phyloP scores from a whole-genome alignment of 1,140 invertebrate genomes.

The Zaprionus africanus region DNA sequence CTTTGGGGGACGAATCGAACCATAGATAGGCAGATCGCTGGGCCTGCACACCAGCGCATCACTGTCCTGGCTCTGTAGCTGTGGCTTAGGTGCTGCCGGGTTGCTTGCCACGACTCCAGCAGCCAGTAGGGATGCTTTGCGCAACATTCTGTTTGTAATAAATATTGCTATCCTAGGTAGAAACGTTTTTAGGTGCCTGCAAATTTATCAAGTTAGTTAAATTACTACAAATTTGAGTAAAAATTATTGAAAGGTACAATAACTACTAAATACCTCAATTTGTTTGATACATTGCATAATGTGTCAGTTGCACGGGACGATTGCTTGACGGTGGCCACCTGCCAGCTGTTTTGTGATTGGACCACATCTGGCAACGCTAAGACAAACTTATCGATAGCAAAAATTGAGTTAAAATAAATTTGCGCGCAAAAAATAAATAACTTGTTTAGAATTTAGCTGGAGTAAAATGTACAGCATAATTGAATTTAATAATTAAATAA shows the following conservation, averaged over 20 bases:
- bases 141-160: slow-evolving; percentile 59
- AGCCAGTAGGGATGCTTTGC: slow-evolving; percentile 60
- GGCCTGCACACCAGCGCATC: slow-evolving; percentile 64
- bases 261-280: slow-evolving; percentile 45
- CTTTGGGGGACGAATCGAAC: slow-evolving; percentile 50
- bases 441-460: background rate
- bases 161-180: slow-evolving; percentile 13
- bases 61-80: background rate
- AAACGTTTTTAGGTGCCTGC: slow-evolving; percentile 15
- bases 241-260: slow-evolving; percentile 18
- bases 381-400: background rate
- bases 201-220: slow-evolving; percentile 13
- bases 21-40: slow-evolving; percentile 75
- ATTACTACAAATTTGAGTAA: slow-evolving; percentile 35
- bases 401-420: background rate
- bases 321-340: slow-evolving; percentile 24
- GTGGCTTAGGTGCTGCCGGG: background rate
- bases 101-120: slow-evolving; percentile 63
- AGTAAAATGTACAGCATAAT: background rate
- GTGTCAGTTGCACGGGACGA: slow-evolving; percentile 55
- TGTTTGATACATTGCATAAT: slow-evolving; percentile 68
- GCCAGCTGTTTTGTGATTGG: slow-evolving; percentile 35
- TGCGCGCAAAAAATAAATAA: background rate
- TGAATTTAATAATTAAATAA: background rate
- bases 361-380: slow-evolving; percentile 23